Percentiles rank a stretch among this genome's conserved stretches.
phyloP scores from a whole-genome alignment of 2,797 vertebrate genomes.

The Miichthys miiuy region DNA sequence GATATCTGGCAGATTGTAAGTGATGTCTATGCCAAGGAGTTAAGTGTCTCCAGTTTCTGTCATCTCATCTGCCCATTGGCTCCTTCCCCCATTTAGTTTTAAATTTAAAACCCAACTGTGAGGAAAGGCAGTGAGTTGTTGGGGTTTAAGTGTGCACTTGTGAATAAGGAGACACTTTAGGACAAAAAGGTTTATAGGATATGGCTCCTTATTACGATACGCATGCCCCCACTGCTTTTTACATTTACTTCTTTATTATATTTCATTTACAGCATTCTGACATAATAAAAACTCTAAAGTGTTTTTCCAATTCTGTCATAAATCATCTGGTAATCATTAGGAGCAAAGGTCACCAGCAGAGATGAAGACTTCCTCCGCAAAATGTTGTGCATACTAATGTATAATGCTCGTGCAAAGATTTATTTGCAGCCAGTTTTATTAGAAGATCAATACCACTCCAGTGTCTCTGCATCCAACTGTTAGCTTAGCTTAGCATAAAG shows the following conservation, averaged over 20 bases:
- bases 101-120: slow-evolving; percentile 45
- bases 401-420: neutral
- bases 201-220: slow-evolving; percentile 23
- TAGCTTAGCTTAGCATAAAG: slow-evolving; percentile 3
- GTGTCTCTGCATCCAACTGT: neutral
- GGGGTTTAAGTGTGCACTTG: slow-evolving; percentile 26
- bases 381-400: neutral
- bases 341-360: neutral
- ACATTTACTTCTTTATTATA: slow-evolving; percentile 11
- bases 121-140: slow-evolving; percentile 34
- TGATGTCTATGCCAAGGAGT: slow-evolving; percentile 71
- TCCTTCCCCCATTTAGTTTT: slow-evolving; percentile 38
- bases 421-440: neutral
- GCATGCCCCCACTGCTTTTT: slow-evolving; percentile 16
- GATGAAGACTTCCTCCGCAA: neutral
- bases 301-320: slow-evolving; percentile 9
- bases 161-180: slow-evolving; percentile 41
- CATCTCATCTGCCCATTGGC: slow-evolving; percentile 63
- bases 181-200: slow-evolving; percentile 36
- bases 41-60: slow-evolving; percentile 68
- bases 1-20: slow-evolving; percentile 79
- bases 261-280: slow-evolving; percentile 36
- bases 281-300: slow-evolving; percentile 7
- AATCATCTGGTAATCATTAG: slow-evolving; percentile 4
- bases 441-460: neutral